phyloP scores from a whole-genome alignment of 2,113 vertebrate species.

The Pogonocichla stellata region DNA sequence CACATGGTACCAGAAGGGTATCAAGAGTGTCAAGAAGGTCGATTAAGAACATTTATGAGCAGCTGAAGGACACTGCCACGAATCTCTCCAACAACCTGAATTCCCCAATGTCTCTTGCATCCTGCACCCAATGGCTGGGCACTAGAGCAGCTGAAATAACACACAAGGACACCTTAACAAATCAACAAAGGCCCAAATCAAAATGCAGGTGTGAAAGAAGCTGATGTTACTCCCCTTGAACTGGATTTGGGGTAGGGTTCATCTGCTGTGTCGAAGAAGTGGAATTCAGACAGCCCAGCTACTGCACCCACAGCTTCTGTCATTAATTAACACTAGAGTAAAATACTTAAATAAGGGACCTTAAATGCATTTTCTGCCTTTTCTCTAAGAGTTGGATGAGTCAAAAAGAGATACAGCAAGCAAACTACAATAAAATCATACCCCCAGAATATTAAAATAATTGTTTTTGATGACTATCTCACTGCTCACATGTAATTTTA shows the following conservation, averaged over 20 bases:
- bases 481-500: background rate
- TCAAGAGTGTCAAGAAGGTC: background rate
- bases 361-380: background rate
- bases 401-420: background rate
- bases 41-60: background rate
- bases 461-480: background rate
- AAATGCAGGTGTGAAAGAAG: fast-evolving
- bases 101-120: background rate
- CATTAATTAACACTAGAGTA: background rate
- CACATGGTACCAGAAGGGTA: background rate
- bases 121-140: background rate
- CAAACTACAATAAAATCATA: background rate
- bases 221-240: background rate
- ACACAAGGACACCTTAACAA: background rate
- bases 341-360: background rate
- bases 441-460: background rate
- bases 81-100: background rate
- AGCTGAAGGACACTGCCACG: background rate
- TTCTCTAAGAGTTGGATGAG: background rate
- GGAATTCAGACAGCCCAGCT: background rate
- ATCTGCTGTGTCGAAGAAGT: background rate
- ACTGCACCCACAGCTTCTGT: background rate
- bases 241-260: background rate
- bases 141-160: background rate
- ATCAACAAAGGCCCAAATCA: background rate